Percentiles rank a stretch among this genome's conserved stretches.
Evolutionary conservation across 2,113 vertebrate species (phyloP).

Genomic region (Neopipo cinnamomea): DNA sequence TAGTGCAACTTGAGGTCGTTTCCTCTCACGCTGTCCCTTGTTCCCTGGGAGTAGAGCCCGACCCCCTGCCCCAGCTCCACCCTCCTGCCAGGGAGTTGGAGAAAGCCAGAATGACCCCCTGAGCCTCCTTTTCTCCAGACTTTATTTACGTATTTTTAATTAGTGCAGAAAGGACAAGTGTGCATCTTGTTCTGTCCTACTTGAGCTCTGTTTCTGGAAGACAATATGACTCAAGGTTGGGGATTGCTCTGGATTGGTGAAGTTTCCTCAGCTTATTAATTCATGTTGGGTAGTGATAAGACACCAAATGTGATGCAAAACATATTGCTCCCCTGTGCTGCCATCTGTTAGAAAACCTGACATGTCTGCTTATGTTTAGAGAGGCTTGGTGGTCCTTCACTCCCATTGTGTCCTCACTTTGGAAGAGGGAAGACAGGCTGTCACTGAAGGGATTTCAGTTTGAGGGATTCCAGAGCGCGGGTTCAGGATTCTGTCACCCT

Average conservation of each 20-base stretch:
- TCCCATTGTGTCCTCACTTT: neutral
- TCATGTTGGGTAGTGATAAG: neutral
- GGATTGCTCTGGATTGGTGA: neutral
- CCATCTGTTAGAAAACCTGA: neutral
- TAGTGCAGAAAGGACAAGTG: neutral
- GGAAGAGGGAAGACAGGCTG: neutral
- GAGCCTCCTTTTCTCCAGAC: neutral
- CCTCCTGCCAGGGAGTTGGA: neutral
- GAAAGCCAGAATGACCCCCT: neutral
- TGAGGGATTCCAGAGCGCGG: neutral
- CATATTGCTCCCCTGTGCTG: neutral
- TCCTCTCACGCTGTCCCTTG: neutral
- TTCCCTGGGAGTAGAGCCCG: neutral
- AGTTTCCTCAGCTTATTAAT: neutral
- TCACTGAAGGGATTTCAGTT: neutral
- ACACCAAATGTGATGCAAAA: neutral
- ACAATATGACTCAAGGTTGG: neutral
- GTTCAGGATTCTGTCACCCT: neutral
- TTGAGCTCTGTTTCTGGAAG: fast-evolving
- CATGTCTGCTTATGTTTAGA: fast-evolving
- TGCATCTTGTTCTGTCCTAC: neutral
- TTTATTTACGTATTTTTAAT: neutral
- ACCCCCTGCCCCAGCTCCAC: neutral
- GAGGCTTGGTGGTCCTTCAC: neutral
- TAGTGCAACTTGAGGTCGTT: neutral